Evolutionary conservation across 2,888 invertebrate genomes (phyloP).

Genomic region (Drosophila nr. medialis): DNA sequence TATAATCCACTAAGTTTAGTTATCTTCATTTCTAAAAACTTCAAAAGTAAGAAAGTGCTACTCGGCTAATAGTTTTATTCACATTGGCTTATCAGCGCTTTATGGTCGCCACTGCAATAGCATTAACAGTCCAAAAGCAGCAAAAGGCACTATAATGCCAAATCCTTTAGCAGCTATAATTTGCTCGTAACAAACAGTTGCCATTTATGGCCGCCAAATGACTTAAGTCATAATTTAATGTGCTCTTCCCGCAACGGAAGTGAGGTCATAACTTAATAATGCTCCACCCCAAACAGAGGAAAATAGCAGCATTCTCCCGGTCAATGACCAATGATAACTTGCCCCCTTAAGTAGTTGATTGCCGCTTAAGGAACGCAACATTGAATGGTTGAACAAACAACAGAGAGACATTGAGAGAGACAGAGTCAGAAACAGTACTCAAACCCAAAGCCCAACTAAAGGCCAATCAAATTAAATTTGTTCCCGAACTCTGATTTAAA

Average conservation of each 20-base stretch:
- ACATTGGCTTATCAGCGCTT: slow-evolving; percentile 32
- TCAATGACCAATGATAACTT: slow-evolving; percentile 29
- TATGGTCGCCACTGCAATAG: slow-evolving; percentile 16
- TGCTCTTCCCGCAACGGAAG: slow-evolving; percentile 17
- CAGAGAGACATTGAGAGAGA: not conserved
- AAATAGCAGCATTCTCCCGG: slow-evolving; percentile 7
- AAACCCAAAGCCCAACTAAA: slow-evolving; percentile 33
- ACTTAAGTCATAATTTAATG: slow-evolving; percentile 54
- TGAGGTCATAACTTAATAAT: slow-evolving; percentile 61
- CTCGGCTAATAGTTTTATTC: slow-evolving; percentile 17
- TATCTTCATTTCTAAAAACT: not conserved
- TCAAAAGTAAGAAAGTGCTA: not conserved
- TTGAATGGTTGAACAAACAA: slow-evolving; percentile 32
- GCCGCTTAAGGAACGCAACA: slow-evolving; percentile 39
- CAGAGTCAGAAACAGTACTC: not conserved
- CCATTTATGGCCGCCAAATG: slow-evolving; percentile 58
- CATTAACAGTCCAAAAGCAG: slow-evolving; percentile 22
- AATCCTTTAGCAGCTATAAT: slow-evolving; percentile 61
- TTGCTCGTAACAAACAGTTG: slow-evolving; percentile 51
- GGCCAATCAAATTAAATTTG: slow-evolving; percentile 56
- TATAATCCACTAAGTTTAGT: not conserved
- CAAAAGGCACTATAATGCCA: slow-evolving; percentile 14
- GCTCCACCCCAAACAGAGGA: not conserved
- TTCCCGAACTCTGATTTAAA: slow-evolving; percentile 59
- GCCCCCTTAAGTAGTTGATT: slow-evolving; percentile 55